A percentile compares a stretch with the other conserved stretches of the same genome.
phyloP scores from a whole-genome alignment of 92 coral and sea anemone genomes.

The Diadumene lineata region DNA sequence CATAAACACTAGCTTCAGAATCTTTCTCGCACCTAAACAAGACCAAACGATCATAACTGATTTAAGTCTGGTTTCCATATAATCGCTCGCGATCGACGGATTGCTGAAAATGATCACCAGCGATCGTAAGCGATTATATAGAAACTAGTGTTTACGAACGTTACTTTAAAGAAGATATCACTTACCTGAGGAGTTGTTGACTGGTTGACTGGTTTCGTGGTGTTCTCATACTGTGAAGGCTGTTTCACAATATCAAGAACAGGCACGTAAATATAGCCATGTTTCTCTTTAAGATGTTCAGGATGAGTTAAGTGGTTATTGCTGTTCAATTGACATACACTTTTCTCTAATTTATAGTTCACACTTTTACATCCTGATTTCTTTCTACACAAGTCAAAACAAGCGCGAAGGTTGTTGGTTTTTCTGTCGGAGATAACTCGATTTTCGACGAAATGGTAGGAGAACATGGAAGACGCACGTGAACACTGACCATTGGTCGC shows the following conservation, averaged over 20 bases:
- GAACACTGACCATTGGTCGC: neutral
- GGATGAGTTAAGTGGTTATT: constrained; percentile 9
- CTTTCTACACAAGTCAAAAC: constrained; percentile 8
- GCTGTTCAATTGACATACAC: constrained; percentile 20
- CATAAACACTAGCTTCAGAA: too few species aligned
- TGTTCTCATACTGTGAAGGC: neutral
- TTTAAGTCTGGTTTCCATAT: too few species aligned
- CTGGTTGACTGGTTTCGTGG: too few species aligned
- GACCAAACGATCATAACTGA: too few species aligned
- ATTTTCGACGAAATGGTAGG: neutral
- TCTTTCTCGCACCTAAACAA: too few species aligned
- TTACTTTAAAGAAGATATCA: neutral
- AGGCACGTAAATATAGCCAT: neutral
- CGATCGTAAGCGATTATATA: neutral
- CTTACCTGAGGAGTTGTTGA: too few species aligned
- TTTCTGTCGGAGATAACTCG: neutral
- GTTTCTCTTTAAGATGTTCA: neutral
- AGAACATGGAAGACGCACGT: neutral
- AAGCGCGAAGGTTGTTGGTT: constrained; percentile 11
- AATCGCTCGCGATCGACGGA: neutral
- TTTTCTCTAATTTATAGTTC: constrained; percentile 8
- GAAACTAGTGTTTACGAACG: neutral
- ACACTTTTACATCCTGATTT: constrained; percentile 15
- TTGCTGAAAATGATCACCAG: too few species aligned
- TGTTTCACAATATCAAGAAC: neutral